phyloP scores from a whole-genome alignment of 2,888 invertebrate species.

The Schrankia costaestrigalis region DNA sequence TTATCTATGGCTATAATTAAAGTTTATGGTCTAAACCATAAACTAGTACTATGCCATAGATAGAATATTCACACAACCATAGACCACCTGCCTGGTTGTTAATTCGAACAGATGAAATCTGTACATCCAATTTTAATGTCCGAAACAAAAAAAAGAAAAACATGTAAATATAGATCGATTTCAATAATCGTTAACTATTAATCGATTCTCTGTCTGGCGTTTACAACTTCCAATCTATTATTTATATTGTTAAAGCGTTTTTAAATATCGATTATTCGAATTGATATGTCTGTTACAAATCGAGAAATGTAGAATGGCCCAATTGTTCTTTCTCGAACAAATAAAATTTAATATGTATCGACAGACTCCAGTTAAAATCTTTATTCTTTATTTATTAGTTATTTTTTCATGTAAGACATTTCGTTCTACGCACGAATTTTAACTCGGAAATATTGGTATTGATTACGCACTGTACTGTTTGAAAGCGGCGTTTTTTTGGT shows the following conservation, averaged over 20 bases:
- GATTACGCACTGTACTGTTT: slow-evolving; percentile 23
- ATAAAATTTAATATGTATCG: slow-evolving; percentile 20
- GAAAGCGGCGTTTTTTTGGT: neutral
- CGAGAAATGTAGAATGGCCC: slow-evolving; percentile 29
- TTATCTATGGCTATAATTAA: no score
- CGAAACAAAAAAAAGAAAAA: slow-evolving; percentile 18
- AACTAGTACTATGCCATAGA: no score
- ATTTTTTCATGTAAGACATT: no score
- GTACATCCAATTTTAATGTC: slow-evolving; percentile 2
- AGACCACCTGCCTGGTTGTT: neutral
- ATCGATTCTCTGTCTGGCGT: slow-evolving; percentile 11
- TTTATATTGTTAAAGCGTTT: slow-evolving; percentile 19
- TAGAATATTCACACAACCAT: neutral
- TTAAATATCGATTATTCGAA: slow-evolving; percentile 20
- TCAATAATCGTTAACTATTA: slow-evolving; percentile 24
- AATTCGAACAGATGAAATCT: neutral
- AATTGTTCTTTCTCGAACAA: slow-evolving; percentile 31
- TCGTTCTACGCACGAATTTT: slow-evolving; percentile 13
- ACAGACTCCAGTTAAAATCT: slow-evolving; percentile 28
- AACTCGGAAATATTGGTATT: slow-evolving; percentile 35
- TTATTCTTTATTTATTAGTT: no score
- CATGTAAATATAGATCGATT: slow-evolving; percentile 26
- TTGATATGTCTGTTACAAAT: slow-evolving; percentile 33
- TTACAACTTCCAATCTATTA: slow-evolving; percentile 10
- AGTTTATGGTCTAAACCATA: no score